A percentile compares a stretch with the other conserved stretches of the same genome.
Evolutionary conservation across 2,888 invertebrate genomes (phyloP).

Genomic region (Leucophenga montana): DNA sequence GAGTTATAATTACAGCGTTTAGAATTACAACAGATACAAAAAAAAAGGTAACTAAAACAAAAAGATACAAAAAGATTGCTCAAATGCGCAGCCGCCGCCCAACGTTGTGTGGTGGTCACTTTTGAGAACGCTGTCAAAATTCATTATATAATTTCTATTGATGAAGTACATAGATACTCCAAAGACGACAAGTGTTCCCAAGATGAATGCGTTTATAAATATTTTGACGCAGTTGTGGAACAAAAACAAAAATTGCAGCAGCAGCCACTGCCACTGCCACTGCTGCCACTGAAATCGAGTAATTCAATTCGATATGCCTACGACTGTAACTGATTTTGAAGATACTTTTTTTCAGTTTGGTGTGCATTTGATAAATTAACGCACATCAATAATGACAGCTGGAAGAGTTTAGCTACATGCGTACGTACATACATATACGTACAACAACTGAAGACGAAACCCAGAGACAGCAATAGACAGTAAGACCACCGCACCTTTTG

Average conservation of each 20-base stretch:
- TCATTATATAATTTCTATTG: conserved; percentile 23
- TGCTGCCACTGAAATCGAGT: not conserved
- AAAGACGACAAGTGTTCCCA: conserved; percentile 40
- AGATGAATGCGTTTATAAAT: conserved; percentile 69
- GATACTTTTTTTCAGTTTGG: not conserved
- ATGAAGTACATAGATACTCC: conserved; percentile 23
- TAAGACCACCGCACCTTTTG: conserved; percentile 5
- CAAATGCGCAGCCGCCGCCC: conserved; percentile 16
- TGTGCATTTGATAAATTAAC: conserved; percentile 43
- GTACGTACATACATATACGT: too few species aligned
- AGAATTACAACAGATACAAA: conserved; percentile 17
- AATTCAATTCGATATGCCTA: too few species aligned
- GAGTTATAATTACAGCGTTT: conserved; percentile 25
- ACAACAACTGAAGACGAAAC: not conserved
- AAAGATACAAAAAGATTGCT: not conserved
- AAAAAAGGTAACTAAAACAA: conserved; percentile 13
- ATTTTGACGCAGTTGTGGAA: conserved; percentile 50
- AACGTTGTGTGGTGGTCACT: conserved; percentile 31
- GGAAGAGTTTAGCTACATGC: conserved; percentile 4
- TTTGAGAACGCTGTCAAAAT: too few species aligned
- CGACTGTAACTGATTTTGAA: conserved; percentile 13
- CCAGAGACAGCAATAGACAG: not conserved
- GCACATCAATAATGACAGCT: conserved; percentile 47
- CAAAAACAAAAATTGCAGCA: conserved; percentile 2
- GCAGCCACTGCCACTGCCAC: not conserved